Evolutionary conservation across 2,888 invertebrate species (phyloP), one percentile per base, ranked within the genome.

Genomic region (Epinotia demarniana): DNA sequence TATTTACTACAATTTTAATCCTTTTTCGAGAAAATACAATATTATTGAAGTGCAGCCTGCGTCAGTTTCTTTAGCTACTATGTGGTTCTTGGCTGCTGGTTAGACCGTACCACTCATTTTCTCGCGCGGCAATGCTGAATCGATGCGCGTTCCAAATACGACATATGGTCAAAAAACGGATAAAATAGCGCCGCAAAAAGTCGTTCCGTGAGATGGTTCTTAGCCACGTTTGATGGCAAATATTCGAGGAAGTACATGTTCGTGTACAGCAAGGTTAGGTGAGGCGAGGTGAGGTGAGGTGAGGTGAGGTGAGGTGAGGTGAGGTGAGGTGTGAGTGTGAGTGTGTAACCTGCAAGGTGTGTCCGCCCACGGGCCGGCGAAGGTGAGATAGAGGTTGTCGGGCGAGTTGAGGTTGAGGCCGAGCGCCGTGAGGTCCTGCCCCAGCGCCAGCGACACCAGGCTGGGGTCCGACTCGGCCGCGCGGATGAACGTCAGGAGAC

Each of bases 331-430:
- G 16, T 2, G 18, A n/a, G 18, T 53, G 18, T 43, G 12, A 43
- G 33, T 11, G 4, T 19, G 78, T 83, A 82, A 95, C 96, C 95
- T 95, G 95, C 99, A 99, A 72, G 99, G 98, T 89, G 97, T 97
- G 90, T 99, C 99, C 87, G 99, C 98, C 98, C 99, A 99, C 18
- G 99, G 99, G 78, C 99, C 99, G 86, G 98, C 99, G 94, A 99
- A 99, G 85, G 98, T 99, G 89, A 98, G 98, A 95, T 99, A 99
- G 84, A 99, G 96, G 94, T 98, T 98, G 95, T 99, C 99, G 79
- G 99, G 98, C 83, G 99, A 98, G 94, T 99, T 99, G 89, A 99
- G 96, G 95, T 99, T 99, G 89, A 99, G 96, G 82, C 99, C 99
- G 85, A 99, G 95, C 79, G 99, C 98, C 79, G 99, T 99, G 87